Base-by-base conservation (phyloP, 2,888 invertebrate genomes). In the Mesorhabditis belari region DNA sequence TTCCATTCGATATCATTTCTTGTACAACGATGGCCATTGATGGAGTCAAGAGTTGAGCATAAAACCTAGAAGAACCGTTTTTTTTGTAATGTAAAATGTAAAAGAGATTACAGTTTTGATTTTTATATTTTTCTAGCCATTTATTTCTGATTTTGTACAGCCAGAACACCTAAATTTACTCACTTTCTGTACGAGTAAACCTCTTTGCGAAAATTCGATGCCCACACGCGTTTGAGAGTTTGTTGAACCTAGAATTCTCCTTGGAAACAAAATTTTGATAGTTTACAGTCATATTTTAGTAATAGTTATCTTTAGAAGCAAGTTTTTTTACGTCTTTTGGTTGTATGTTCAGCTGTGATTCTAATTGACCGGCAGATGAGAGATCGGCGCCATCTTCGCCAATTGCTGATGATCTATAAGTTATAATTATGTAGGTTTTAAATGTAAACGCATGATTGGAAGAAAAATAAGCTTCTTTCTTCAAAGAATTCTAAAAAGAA, bases 281-380 rank as follows among this genome's bases (percentile, higher is more conserved):
- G 9, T 52, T 21, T 9, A 12, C 9, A n/a, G 19, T 55, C 17
- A 23, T 12, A 17, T 25, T 26, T 25, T 55, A 5, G 17, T 12
- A 55, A 17, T 25, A 25, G 19, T 2, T 12, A 49, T 12, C 64
- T 58, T 19, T 17, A 3, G 3, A 17, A 52, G 56, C 55, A 57
- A 6, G 17, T 21, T 26, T 6, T 49, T 55, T 55, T 29, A 84
- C 85, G 44, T 80, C 81, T 58, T 62, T 29, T 4, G 49, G 25
- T 4, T 52, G 24, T 0, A 89, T 87, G 0, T 90, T 89, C 3
- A 91, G 83, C 64, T 87, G 86, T 0, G 90, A 90, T 63, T 88
- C 87, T 82, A 91, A 89, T 83, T 91, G 91, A 0, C 91, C 91
- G 0, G 91, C 91, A 3, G 89, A 88, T 0, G 90, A 90, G 12